phyloP scores from a whole-genome alignment of 1,140 invertebrate species.

The Pseudomyrmex flavicornis region DNA sequence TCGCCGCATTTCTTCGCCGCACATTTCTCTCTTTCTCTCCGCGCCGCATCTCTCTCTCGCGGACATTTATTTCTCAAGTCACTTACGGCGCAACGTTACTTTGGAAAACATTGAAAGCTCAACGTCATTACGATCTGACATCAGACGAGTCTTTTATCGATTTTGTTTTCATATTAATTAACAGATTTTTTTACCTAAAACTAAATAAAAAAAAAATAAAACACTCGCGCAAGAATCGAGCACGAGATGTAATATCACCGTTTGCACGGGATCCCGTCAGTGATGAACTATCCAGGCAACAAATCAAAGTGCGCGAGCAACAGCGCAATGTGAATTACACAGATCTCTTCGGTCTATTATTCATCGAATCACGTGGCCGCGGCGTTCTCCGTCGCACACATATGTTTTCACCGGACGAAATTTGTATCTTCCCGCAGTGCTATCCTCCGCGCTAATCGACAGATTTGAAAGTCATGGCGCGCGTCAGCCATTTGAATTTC shows the following conservation, averaged over 20 bases:
- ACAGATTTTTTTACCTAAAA: too few relatives aligned
- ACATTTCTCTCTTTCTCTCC: background rate
- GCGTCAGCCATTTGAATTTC: conserved; percentile 70
- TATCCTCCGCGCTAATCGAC: conserved; percentile 70
- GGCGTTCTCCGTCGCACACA: conserved; percentile 63
- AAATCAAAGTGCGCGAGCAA: conserved; percentile 24
- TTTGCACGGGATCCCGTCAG: too few relatives aligned
- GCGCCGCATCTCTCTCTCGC: background rate
- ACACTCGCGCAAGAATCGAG: background rate
- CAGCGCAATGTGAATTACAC: background rate
- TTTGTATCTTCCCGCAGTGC: conserved; percentile 66
- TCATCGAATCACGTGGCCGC: conserved; percentile 30
- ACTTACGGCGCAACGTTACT: background rate
- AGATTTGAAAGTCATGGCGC: conserved; percentile 75
- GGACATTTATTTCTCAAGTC: conserved; percentile 12
- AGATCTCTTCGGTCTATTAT: conserved; percentile 35
- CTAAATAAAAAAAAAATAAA: too few relatives aligned
- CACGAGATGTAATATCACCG: background rate
- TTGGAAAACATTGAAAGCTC: background rate
- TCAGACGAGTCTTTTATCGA: too few relatives aligned
- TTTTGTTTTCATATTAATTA: too few relatives aligned
- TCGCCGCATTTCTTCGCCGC: conserved; percentile 2
- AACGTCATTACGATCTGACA: too few relatives aligned
- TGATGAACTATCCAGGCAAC: background rate
- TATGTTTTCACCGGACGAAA: conserved; percentile 60